Conservation (phyloP, 2,888 invertebrate genomes). For the Embidobia sp. region DNA sequence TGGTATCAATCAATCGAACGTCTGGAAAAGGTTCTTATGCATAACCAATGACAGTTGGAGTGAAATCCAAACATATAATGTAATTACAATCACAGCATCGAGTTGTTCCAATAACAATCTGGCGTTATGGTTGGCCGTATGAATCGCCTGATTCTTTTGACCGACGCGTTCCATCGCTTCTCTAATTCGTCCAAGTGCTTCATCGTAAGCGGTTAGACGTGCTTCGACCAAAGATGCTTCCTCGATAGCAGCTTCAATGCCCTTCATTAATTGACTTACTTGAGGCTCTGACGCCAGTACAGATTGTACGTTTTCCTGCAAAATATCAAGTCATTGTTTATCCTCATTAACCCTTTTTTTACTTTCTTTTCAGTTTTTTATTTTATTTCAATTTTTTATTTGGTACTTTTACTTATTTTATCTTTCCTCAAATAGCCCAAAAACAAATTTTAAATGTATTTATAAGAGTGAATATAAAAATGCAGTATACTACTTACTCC, state of each 20-base stretch:
- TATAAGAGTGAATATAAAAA: not conserved
- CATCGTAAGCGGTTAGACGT: constrained; percentile 90
- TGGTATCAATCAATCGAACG: constrained; percentile 15
- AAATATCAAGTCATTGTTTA: constrained; percentile 15
- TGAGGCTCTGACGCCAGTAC: constrained; percentile 93
- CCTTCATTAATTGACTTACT: constrained; percentile 89
- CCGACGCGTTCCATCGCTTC: constrained; percentile 96
- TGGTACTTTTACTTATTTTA: too few species aligned
- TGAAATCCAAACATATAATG: constrained; percentile 31
- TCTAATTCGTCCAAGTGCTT: constrained; percentile 90
- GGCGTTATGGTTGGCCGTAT: constrained; percentile 93
- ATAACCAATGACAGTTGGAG: constrained; percentile 23
- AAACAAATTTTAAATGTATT: too few species aligned
- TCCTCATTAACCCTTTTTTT: too few species aligned
- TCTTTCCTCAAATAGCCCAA: too few species aligned
- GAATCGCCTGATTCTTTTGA: constrained; percentile 93
- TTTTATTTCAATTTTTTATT: too few species aligned
- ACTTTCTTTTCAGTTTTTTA: too few species aligned
- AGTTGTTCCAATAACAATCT: constrained; percentile 90
- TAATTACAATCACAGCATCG: constrained; percentile 87
- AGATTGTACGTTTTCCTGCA: constrained; percentile 93
- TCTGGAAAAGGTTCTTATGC: constrained; percentile 26
- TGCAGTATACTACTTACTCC: constrained; percentile 84
- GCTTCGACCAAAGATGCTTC: constrained; percentile 89
- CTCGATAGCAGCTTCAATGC: constrained; percentile 89